A percentile compares a stretch with the other conserved stretches of the same genome.
phyloP scores from a whole-genome alignment of 2,888 invertebrate genomes.

The Heteromyza rotundicornis region DNA sequence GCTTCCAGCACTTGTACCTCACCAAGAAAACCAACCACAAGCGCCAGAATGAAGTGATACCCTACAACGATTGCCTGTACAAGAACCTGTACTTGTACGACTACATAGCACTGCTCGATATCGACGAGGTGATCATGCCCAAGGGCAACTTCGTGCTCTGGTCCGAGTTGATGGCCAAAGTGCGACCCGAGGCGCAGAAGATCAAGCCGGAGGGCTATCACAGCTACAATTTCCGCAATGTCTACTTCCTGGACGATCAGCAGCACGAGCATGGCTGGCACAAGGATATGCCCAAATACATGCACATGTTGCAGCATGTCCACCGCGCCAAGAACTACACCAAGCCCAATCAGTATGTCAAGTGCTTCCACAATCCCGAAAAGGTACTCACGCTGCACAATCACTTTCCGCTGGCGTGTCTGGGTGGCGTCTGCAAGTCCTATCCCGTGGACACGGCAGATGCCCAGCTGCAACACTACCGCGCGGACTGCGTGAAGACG shows the following conservation, averaged over 20 bases:
- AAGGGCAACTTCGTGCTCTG: slow-evolving; percentile 72
- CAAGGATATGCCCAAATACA: slow-evolving; percentile 80
- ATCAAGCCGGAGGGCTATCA: slow-evolving; percentile 67
- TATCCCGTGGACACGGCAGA: slow-evolving; percentile 81
- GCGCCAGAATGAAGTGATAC: slow-evolving; percentile 91
- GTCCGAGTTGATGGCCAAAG: slow-evolving; percentile 78
- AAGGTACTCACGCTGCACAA: slow-evolving; percentile 89
- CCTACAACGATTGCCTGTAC: slow-evolving; percentile 96
- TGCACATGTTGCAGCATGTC: slow-evolving; percentile 94
- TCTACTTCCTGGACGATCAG: slow-evolving; percentile 90
- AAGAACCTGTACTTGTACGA: slow-evolving; percentile 89
- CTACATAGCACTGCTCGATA: slow-evolving; percentile 88
- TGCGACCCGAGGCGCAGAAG: slow-evolving; percentile 70
- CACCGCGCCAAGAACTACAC: slow-evolving; percentile 90
- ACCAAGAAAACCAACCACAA: slow-evolving; percentile 92
- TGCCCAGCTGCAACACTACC: slow-evolving; percentile 92
- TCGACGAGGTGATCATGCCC: slow-evolving; percentile 95
- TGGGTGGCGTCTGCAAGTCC: slow-evolving; percentile 83
- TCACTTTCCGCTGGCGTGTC: slow-evolving; percentile 88
- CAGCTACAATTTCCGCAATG: slow-evolving; percentile 87
- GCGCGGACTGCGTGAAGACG: slow-evolving; percentile 89
- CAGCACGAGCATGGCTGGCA: slow-evolving; percentile 81
- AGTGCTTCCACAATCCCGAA: slow-evolving; percentile 92
- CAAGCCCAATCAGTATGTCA: slow-evolving; percentile 90
- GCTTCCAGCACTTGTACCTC: slow-evolving; percentile 86